phyloP scores from a whole-genome alignment of 2,888 invertebrate genomes.

The Pammene aurita region DNA sequence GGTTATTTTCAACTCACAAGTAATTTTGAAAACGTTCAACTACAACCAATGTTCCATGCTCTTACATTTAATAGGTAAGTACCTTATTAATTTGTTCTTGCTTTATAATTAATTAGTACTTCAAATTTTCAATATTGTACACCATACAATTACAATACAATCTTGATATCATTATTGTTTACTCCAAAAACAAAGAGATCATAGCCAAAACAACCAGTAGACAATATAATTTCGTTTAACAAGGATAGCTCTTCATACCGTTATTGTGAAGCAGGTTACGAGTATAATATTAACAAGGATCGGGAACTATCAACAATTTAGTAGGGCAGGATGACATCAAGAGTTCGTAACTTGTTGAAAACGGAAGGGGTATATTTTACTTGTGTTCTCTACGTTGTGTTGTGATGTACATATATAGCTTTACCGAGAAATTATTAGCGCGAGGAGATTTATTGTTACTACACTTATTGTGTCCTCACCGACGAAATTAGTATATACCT shows the following conservation, averaged over 20 bases:
- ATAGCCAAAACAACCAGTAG: background rate
- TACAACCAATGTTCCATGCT: too few relatives aligned
- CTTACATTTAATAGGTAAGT: too few relatives aligned
- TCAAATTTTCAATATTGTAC: too few relatives aligned
- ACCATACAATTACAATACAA: too few relatives aligned
- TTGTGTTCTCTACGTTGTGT: background rate
- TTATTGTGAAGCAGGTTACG: slow-evolving; percentile 14
- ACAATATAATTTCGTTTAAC: slow-evolving; percentile 10
- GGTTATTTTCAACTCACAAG: too few relatives aligned
- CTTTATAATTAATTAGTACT: too few relatives aligned
- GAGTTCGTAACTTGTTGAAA: background rate
- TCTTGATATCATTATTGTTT: background rate
- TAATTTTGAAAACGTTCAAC: too few relatives aligned
- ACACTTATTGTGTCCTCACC: too few relatives aligned
- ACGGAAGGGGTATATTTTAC: background rate
- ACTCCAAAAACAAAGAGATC: background rate
- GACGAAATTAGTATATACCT: too few relatives aligned
- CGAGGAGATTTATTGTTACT: too few relatives aligned
- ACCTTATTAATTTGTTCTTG: too few relatives aligned
- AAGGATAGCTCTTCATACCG: slow-evolving; percentile 2
- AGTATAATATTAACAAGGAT: background rate
- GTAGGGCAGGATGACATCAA: background rate
- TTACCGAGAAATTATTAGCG: too few relatives aligned
- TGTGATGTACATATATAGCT: background rate
- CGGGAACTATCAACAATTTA: slow-evolving; percentile 12